Percentiles rank a stretch among this genome's conserved stretches.
Evolutionary conservation across 2,888 invertebrate species (phyloP).

Genomic region (Drosophila parthenogenetica): DNA sequence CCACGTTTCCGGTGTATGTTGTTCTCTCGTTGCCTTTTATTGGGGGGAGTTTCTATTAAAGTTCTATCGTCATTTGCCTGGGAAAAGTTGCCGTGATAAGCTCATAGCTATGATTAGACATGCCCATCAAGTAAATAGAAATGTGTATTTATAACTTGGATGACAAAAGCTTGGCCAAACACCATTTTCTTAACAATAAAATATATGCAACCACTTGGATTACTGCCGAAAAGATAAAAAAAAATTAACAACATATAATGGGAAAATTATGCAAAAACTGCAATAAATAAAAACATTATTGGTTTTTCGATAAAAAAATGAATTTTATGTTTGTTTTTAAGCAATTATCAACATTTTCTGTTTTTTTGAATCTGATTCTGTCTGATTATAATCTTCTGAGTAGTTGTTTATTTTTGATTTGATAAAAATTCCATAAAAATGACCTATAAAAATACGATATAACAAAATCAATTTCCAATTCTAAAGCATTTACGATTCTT

Average conservation of each 20-base stretch:
- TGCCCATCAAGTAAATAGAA: slow-evolving; percentile 42
- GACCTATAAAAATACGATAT: slow-evolving; percentile 15
- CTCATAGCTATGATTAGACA: slow-evolving; percentile 53
- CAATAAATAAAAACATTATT: background rate
- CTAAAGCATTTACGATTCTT: slow-evolving; percentile 32
- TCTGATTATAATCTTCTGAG: slow-evolving; percentile 7
- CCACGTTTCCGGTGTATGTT: slow-evolving; percentile 70
- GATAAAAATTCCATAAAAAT: slow-evolving; percentile 5
- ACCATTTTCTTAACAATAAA: slow-evolving; percentile 20
- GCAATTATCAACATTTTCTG: background rate
- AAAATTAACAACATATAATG: background rate
- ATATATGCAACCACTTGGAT: slow-evolving; percentile 21
- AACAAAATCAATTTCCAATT: slow-evolving; percentile 30
- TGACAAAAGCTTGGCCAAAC: slow-evolving; percentile 12
- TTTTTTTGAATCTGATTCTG: background rate
- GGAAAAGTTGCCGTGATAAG: slow-evolving; percentile 65
- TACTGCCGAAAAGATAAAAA: slow-evolving; percentile 27
- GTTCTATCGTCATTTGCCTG: slow-evolving; percentile 57
- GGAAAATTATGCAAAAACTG: background rate
- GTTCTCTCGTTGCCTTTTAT: slow-evolving; percentile 26
- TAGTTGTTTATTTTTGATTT: slow-evolving; percentile 16
- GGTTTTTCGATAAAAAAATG: background rate
- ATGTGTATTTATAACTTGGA: slow-evolving; percentile 30
- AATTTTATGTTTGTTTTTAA: background rate
- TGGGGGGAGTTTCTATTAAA: slow-evolving; percentile 25